Conservation (phyloP, 1,140 invertebrate species). For the Tetranychus cinnabarinus region DNA sequence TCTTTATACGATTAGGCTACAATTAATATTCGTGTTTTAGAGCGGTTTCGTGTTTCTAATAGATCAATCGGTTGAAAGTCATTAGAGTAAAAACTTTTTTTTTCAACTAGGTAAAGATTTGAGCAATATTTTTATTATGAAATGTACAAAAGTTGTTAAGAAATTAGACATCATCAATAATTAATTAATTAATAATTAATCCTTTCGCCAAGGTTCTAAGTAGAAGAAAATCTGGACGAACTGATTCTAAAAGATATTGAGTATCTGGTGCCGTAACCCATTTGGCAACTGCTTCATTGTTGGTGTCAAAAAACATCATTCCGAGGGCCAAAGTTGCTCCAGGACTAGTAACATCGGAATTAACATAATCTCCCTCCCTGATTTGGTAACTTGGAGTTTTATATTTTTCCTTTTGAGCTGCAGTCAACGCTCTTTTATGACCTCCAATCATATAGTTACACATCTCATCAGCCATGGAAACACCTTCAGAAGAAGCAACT, state of each 20-base stretch:
- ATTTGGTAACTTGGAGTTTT: slow-evolving; percentile 55
- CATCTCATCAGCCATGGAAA: slow-evolving; percentile 47
- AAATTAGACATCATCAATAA: no score
- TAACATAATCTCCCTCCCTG: slow-evolving; percentile 71
- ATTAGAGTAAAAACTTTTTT: no score
- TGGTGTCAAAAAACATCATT: slow-evolving; percentile 69
- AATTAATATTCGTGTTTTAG: no score
- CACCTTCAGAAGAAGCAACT: slow-evolving; percentile 2
- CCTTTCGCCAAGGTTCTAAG: slow-evolving; percentile 50
- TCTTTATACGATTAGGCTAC: no score
- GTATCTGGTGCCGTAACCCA: slow-evolving; percentile 79
- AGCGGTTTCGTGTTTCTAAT: no score
- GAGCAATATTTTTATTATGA: no score
- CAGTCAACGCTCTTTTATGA: slow-evolving; percentile 42
- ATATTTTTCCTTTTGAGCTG: slow-evolving; percentile 58
- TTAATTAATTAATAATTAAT: no score
- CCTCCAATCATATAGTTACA: slow-evolving; percentile 90
- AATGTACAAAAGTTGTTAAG: no score
- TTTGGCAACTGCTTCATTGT: slow-evolving; percentile 59
- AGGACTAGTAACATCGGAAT: slow-evolving; percentile 83
- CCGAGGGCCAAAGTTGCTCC: slow-evolving; percentile 80
- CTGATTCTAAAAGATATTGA: slow-evolving; percentile 69
- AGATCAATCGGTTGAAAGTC: no score
- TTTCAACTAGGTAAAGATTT: no score
- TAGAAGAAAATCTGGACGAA: slow-evolving; percentile 74